Percentiles rank a stretch among this genome's conserved stretches.
These are phyloP conservation scores for Stenichneumon culpator DNA, from an alignment of 2,888 invertebrate species.

Conservation along the genomic window DNA sequence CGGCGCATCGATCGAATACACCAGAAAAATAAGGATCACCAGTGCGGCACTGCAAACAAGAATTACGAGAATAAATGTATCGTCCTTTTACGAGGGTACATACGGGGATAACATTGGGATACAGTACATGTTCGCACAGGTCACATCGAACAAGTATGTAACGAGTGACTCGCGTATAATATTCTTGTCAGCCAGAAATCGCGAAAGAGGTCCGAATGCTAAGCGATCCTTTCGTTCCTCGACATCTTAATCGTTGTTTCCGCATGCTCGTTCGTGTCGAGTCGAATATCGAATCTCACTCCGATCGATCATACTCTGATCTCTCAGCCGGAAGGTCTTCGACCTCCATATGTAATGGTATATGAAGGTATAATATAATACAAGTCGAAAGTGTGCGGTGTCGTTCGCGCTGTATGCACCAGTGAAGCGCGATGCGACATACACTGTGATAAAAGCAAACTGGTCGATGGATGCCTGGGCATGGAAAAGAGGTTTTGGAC, in stretches of 20 bases:
- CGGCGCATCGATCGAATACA: not conserved
- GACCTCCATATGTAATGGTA: not conserved
- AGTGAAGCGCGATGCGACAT: conserved; percentile 32
- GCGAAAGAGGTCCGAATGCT: conserved; percentile 7
- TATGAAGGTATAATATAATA: not conserved
- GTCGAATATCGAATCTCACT: conserved; percentile 14
- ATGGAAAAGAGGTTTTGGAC: conserved; percentile 28
- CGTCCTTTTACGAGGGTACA: not conserved
- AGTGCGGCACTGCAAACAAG: not conserved
- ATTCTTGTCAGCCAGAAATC: conserved; percentile 12
- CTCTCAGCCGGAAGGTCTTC: not conserved
- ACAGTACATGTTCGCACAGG: not conserved
- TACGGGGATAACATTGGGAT: not conserved
- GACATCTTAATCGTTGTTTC: conserved; percentile 26
- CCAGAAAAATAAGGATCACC: conserved; percentile 3
- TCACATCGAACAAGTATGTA: conserved; percentile 1
- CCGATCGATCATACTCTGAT: conserved; percentile 31
- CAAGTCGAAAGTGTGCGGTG: conserved; percentile 3
- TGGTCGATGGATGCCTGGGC: conserved; percentile 26
- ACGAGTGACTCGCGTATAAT: not conserved
- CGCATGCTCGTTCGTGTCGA: conserved; percentile 8
- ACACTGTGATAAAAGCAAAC: conserved; percentile 18
- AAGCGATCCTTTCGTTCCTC: not conserved
- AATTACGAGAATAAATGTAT: not conserved
- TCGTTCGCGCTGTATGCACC: conserved; percentile 1